Conservation (phyloP, 1,140 invertebrate species). For the Cotesia typhae region DNA sequence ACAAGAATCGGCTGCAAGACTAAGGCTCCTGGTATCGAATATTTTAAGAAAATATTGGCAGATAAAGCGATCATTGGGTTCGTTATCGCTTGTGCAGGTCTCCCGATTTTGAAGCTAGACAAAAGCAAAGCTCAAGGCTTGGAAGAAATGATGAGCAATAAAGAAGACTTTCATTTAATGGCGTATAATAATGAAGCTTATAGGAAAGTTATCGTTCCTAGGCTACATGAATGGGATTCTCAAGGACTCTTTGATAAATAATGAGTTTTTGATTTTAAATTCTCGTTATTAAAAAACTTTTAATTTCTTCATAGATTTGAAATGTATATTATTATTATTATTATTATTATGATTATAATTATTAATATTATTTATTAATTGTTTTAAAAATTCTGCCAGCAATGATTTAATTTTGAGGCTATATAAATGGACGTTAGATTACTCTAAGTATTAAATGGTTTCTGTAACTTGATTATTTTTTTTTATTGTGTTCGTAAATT, state of each 20-base stretch:
- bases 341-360: too few species aligned
- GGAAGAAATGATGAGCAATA: constrained; percentile 42
- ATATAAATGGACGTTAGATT: too few species aligned
- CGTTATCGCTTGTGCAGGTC: constrained; percentile 41
- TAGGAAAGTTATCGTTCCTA: constrained; percentile 43
- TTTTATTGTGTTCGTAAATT: too few species aligned
- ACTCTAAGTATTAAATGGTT: too few species aligned
- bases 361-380: too few species aligned
- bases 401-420: too few species aligned
- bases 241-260: constrained; percentile 50
- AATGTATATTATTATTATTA: too few species aligned
- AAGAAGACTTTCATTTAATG: neutral
- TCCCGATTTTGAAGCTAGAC: constrained; percentile 50
- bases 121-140: constrained; percentile 46
- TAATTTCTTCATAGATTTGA: too few species aligned
- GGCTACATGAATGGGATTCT: constrained; percentile 46
- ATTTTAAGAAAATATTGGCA: constrained; percentile 52
- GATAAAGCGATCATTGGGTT: constrained; percentile 50
- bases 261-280: neutral
- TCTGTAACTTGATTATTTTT: too few species aligned
- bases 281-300: too few species aligned
- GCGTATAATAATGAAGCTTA: constrained; percentile 41
- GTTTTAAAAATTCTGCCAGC: too few species aligned
- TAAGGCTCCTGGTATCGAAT: constrained; percentile 56
- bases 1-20: constrained; percentile 55